Base-by-base conservation (phyloP, 2,888 invertebrate genomes). In the Eilema sororculum region DNA sequence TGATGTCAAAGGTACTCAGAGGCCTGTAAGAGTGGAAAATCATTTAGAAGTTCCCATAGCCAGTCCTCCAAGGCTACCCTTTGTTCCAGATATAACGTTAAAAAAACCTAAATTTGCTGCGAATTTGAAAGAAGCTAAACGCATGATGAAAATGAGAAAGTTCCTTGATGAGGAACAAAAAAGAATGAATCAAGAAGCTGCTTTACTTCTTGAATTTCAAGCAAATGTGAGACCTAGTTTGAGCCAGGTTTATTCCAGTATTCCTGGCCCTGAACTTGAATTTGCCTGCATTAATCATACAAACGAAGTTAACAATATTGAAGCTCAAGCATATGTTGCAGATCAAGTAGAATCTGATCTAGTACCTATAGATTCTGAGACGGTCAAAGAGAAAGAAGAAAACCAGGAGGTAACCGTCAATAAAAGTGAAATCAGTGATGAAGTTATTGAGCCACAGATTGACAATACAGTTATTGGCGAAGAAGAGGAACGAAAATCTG, bases 71-170 rank as follows among this genome's bases (percentile, higher is more conserved):
- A 83, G 93, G 52, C 74, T 94, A 20, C 91, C 94, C 2, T 94
- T 94, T 69, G 93, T 94, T 1, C 93, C 94, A n/a, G 94, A 95
- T 64, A 89, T 95, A 0, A 95, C 95, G 20, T 81, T 96, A 37
- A 96, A 96, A 76, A 97, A 97, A 85, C 97, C 97, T 0, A 97
- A 96, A 91, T 96, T 97, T 71, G 97, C 97, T 0, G 96, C 96
- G 0, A 97, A 97, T 87, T 94, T 97, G 60, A 95, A 96, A 78
- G 97, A 97, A 91, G 97, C 97, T 0, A 96, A 95, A 80, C 95
- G 95, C 78, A 89, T 97, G 67, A 96, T 97, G 95, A 97, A 97
- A 88, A 96, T 97, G 86, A 91, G 97, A 9, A 97, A 96, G 76
- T 96, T 96, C 78, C 88, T 97, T 74, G 96, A 96, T 46, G 96